A percentile compares a stretch with the other conserved stretches of the same genome.
Evolutionary conservation across 2,113 vertebrate species (phyloP).

Genomic region (Ctenodactylus gundi): DNA sequence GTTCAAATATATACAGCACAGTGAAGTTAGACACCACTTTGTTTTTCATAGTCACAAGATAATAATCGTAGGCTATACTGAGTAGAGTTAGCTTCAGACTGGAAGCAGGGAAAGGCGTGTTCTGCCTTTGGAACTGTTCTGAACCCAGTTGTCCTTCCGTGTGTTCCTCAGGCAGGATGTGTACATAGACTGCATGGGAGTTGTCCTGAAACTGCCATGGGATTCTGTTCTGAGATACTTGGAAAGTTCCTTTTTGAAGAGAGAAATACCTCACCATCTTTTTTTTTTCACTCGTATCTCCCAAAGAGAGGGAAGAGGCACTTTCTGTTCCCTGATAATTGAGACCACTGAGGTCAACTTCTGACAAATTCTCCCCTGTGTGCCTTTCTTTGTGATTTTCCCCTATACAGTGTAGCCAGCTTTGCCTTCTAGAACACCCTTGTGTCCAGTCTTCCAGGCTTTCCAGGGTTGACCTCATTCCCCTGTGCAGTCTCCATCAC

Average conservation of each 20-base stretch:
- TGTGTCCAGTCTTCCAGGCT: background rate
- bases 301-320: background rate
- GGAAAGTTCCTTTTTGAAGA: background rate
- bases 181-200: background rate
- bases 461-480: background rate
- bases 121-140: background rate
- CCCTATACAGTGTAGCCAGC: background rate
- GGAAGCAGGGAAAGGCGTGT: background rate
- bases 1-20: constrained; percentile 72
- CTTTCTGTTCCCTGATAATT: background rate
- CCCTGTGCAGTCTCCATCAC: background rate
- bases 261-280: background rate
- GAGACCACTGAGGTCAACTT: background rate
- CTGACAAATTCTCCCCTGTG: background rate
- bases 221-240: background rate
- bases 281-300: background rate
- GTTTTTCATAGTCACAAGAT: constrained; percentile 30
- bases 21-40: constrained; percentile 45
- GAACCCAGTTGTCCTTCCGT: background rate
- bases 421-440: background rate
- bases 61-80: constrained; percentile 26
- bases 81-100: constrained; percentile 2
- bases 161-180: background rate
- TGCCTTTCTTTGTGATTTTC: background rate
- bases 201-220: background rate